Base-by-base conservation (phyloP, 2,888 invertebrate species). In the Diplazon laetatorius region DNA sequence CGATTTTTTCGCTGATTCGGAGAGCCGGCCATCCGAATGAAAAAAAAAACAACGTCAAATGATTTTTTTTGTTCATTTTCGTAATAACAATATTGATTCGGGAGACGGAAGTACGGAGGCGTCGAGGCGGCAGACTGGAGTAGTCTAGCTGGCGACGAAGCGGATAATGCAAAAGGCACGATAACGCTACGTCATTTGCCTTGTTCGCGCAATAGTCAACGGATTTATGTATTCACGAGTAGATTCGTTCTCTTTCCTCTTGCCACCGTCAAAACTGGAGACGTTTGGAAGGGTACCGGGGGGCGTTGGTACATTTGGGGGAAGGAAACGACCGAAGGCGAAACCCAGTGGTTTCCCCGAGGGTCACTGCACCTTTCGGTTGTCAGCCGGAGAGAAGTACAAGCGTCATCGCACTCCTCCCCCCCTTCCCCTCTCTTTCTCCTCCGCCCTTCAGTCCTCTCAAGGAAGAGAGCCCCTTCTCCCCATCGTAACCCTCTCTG, bases 191-290 rank as follows among this genome's bases (percentile, higher is more conserved):
- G 72, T 57, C 39, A 78, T 72, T 70, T 60, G 55, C 72, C 71
- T 74, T 55, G 71, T 62, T 60, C 37, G 25, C 69, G 71, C 25
- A 57, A 50, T 63, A 72, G 80, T 80, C 80, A 82, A 77, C 77
- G 79, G 80, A 81, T 82, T 82, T 81, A 82, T 79, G 71, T 81
- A 82, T 82, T 82, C 82, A 81, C 78, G 81, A 80, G 76, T 78
- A 66, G 55, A 70, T 71, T 77, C 50, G 44, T 46, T 42, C 35
- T 59, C 70, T 35, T 37, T 35, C 10, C 57, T 37, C 20, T 37
- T 65, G 71, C 77, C 55, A 68, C 50, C 66, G 6, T 25, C 35
- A 12, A n/a, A 14, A 42, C 20, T 59, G 14, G 42, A 16, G 52
- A 52, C 52, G 30, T 16, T n/a, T 57, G 18, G 20, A 9, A 39